phyloP scores from a whole-genome alignment of 2,888 invertebrate species.

The Eulithis testata region DNA sequence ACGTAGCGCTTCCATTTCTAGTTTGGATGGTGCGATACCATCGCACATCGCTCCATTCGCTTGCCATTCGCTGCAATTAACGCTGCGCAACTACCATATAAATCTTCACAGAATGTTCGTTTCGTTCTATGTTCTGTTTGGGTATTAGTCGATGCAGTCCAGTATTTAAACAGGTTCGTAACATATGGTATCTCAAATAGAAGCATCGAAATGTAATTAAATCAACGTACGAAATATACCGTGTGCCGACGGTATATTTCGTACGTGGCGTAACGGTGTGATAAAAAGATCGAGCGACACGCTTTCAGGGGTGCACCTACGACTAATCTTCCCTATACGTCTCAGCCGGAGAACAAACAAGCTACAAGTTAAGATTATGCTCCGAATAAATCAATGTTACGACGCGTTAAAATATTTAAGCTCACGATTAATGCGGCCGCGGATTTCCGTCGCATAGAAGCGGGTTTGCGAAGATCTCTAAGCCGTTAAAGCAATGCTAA shows the following conservation, averaged over 20 bases:
- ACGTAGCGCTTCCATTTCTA: constrained; percentile 58
- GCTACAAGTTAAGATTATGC: constrained; percentile 80
- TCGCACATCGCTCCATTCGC: constrained; percentile 76
- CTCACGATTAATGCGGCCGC: constrained; percentile 79
- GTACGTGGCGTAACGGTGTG: constrained; percentile 7
- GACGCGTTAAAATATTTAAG: constrained; percentile 84
- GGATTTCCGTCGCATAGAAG: constrained; percentile 70
- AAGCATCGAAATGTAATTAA: constrained; percentile 17
- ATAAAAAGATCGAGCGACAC: constrained; percentile 47
- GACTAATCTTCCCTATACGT: constrained; percentile 80
- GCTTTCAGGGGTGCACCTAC: constrained; percentile 59
- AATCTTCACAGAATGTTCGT: constrained; percentile 75
- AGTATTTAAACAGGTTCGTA: constrained; percentile 39
- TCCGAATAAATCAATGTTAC: constrained; percentile 83
- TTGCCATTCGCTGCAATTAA: constrained; percentile 81
- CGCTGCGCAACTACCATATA: constrained; percentile 81
- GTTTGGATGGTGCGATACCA: constrained; percentile 73
- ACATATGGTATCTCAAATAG: constrained; percentile 44
- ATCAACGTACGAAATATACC: not conserved
- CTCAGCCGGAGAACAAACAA: constrained; percentile 82
- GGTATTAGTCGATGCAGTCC: constrained; percentile 56
- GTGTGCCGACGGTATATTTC: constrained; percentile 4
- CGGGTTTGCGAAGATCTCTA: constrained; percentile 48
- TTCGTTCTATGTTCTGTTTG: constrained; percentile 65
- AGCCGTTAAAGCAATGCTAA: constrained; percentile 35